Conservation (phyloP, 2,797 vertebrate species). For the Orientallactaga sibirica region DNA sequence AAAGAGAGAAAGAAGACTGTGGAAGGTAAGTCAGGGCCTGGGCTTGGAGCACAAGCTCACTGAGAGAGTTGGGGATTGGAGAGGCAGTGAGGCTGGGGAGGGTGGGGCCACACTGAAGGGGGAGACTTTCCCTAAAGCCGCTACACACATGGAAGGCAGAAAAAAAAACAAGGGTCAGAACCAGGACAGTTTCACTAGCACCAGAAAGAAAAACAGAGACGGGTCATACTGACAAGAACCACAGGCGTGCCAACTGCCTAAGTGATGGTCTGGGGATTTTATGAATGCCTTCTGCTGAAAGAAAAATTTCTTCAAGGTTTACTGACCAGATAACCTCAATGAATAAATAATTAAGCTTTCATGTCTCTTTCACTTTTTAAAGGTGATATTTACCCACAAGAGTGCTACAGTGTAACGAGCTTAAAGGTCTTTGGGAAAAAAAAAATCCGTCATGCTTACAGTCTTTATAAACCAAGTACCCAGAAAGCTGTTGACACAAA, state of each 20-base stretch:
- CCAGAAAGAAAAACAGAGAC: constrained; percentile 13
- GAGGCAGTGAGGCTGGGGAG: background rate
- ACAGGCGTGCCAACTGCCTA: background rate
- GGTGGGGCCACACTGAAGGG: background rate
- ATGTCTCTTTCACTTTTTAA: constrained; percentile 35
- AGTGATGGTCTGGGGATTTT: background rate
- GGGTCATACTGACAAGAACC: constrained; percentile 19
- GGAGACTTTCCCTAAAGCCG: background rate
- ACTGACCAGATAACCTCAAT: constrained; percentile 21
- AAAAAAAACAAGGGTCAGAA: background rate
- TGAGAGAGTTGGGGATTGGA: background rate
- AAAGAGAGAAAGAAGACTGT: background rate
- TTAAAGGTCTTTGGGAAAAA: constrained; percentile 41
- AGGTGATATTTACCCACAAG: constrained; percentile 1
- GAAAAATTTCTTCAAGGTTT: background rate
- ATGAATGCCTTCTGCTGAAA: constrained; percentile 29
- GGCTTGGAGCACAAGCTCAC: background rate
- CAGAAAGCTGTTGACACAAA: constrained; percentile 23
- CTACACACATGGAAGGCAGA: background rate
- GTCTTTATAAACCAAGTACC: constrained; percentile 52
- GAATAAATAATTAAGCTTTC: constrained; percentile 55
- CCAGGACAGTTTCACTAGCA: constrained; percentile 10
- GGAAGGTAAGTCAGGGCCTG: background rate
- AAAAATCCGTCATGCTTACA: constrained; percentile 47
- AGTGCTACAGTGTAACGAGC: constrained; percentile 7